A percentile compares a stretch with the other conserved stretches of the same genome.
phyloP scores from a whole-genome alignment of 2,888 invertebrate species.

The Dolomedes plantarius region DNA sequence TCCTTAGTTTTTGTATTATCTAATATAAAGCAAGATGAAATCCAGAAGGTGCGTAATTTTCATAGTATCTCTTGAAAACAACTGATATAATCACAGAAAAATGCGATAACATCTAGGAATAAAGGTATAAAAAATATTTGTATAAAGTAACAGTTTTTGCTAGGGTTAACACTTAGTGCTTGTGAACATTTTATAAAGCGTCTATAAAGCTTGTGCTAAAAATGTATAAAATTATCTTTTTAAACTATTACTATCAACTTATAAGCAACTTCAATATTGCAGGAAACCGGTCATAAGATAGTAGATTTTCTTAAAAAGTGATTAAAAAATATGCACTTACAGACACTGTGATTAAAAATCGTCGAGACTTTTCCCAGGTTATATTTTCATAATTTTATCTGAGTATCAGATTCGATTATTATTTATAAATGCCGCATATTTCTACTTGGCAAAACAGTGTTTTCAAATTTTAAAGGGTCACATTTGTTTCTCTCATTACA shows the following conservation, averaged over 20 bases:
- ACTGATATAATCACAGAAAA: neutral
- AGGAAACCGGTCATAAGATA: neutral
- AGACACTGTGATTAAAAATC: neutral
- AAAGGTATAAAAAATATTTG: conserved; percentile 2
- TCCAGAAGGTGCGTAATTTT: no score
- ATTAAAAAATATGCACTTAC: neutral
- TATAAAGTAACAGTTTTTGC: neutral
- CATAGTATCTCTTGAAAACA: no score
- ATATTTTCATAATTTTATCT: no score
- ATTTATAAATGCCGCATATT: no score
- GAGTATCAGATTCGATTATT: no score
- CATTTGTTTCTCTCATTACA: no score
- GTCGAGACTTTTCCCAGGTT: no score
- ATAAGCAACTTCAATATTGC: neutral
- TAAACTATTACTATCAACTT: neutral
- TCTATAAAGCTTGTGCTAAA: conserved; percentile 1
- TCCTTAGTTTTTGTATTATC: no score
- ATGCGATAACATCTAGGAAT: neutral
- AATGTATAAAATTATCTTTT: neutral
- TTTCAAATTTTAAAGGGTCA: no score
- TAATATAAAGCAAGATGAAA: no score
- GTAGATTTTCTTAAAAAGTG: neutral
- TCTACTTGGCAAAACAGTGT: no score
- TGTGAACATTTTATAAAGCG: neutral
- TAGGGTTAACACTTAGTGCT: neutral